Percentiles rank a stretch among this genome's conserved stretches.
These are phyloP conservation scores for Drosophila falleni DNA, from an alignment of 2,888 invertebrate species.

Conservation along the genomic window DNA sequence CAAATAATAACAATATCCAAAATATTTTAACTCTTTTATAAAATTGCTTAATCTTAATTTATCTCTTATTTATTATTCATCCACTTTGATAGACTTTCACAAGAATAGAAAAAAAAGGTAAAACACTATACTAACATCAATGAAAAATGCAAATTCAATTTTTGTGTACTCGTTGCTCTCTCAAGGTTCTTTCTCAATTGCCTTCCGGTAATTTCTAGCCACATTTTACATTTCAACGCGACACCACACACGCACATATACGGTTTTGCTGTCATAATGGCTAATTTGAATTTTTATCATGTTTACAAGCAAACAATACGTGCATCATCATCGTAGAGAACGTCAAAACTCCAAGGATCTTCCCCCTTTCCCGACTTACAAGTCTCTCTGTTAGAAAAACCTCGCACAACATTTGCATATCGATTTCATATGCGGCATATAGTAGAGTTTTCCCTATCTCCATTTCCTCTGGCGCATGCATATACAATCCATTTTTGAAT, in stretches of 20 bases:
- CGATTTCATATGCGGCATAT: conserved; percentile 75
- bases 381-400: conserved; percentile 21
- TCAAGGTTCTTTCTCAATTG: conserved; percentile 46
- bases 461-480: conserved; percentile 38
- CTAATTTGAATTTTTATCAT: conserved; percentile 81
- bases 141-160: conserved; percentile 61
- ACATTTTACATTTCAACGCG: conserved; percentile 74
- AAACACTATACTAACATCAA: conserved; percentile 28
- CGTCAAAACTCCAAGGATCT: conserved; percentile 44
- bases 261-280: conserved; percentile 67
- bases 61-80: conserved; percentile 20
- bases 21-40: background rate
- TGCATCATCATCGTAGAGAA: conserved; percentile 68
- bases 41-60: conserved; percentile 3
- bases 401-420: conserved; percentile 75
- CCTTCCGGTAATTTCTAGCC: conserved; percentile 71
- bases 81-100: conserved; percentile 42
- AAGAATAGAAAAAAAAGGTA: background rate
- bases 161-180: conserved; percentile 35
- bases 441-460: background rate
- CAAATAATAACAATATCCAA: background rate
- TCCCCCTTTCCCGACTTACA: background rate
- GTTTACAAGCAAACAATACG: conserved; percentile 81
- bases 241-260: conserved; percentile 35
- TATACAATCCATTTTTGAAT: conserved; percentile 66